These are phyloP conservation scores for Cariama cristata DNA, from an alignment of 2,113 vertebrate genomes.

Conservation along the genomic window DNA sequence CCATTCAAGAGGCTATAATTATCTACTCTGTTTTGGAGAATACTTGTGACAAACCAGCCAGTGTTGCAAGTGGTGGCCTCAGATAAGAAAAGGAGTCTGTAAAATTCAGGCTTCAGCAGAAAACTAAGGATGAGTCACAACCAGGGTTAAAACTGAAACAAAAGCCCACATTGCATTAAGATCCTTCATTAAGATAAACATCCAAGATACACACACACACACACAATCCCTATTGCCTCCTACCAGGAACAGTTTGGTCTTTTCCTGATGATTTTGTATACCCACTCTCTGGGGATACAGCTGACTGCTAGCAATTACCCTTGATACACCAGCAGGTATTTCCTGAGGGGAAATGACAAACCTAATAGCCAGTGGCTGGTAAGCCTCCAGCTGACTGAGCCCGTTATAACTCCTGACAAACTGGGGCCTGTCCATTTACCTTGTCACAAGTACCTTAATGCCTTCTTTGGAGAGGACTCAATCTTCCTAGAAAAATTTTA, in stretches of 20 bases:
- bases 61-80: constrained; percentile 12
- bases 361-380: constrained; percentile 49
- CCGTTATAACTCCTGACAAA: constrained; percentile 44
- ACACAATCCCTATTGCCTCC: background rate
- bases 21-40: constrained; percentile 32
- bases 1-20: constrained; percentile 37
- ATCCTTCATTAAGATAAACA: constrained; percentile 52
- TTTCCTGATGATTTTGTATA: constrained; percentile 56
- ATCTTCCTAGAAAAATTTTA: background rate
- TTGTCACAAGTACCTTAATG: background rate
- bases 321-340: constrained; percentile 70
- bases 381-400: constrained; percentile 33
- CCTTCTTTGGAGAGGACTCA: background rate
- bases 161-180: constrained; percentile 23
- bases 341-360: constrained; percentile 67
- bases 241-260: constrained; percentile 21
- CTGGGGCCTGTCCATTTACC: background rate
- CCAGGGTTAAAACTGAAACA: constrained; percentile 48
- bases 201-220: background rate
- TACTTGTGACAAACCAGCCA: constrained; percentile 23
- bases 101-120: constrained; percentile 44
- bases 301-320: constrained; percentile 63
- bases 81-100: constrained; percentile 41
- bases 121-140: constrained; percentile 27
- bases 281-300: constrained; percentile 44